Conservation (phyloP, 37 sponge, comb jelly and placozoan species). For the Ephydatia muelleri region DNA sequence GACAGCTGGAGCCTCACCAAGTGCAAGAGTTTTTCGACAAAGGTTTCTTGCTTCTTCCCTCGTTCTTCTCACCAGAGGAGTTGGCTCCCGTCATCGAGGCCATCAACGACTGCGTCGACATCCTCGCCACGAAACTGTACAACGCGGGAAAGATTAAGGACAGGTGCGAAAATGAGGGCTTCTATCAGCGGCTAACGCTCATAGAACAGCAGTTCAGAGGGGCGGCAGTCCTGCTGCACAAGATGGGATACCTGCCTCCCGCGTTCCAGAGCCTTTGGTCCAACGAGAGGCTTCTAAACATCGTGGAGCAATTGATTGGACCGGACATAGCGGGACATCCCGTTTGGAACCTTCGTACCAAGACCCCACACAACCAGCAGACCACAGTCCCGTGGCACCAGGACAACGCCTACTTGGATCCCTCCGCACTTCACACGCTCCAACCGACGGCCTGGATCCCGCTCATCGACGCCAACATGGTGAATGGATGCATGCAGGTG, state of each 20-base stretch:
- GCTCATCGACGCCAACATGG: conserved; percentile 77
- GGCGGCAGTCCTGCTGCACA: conserved; percentile 72
- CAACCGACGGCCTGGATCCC: conserved; percentile 91
- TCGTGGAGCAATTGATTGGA: conserved; percentile 80
- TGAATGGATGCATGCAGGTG: conserved; percentile 89
- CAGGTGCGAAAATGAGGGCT: conserved; percentile 65
- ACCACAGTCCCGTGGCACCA: conserved; percentile 93
- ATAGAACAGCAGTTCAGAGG: conserved; percentile 82
- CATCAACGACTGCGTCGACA: conserved; percentile 63
- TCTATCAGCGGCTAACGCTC: conserved; percentile 70
- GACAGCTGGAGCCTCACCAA: conserved; percentile 66
- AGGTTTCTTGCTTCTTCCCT: conserved; percentile 70
- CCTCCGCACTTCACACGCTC: conserved; percentile 31
- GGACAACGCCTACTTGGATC: conserved; percentile 87
- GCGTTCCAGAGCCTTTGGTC: conserved; percentile 68
- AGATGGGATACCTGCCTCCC: conserved; percentile 57
- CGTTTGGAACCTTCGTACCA: conserved; percentile 84
- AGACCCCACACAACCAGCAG: conserved; percentile 78
- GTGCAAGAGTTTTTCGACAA: conserved; percentile 79
- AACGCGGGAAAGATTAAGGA: conserved; percentile 60
- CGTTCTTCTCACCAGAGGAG: conserved; percentile 74
- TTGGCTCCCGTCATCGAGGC: conserved; percentile 65
- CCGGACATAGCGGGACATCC: conserved; percentile 88
- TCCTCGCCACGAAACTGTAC: conserved; percentile 70
- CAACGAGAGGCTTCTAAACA: conserved; percentile 72